phyloP scores from a whole-genome alignment of 2,113 vertebrate genomes.

The Ceyx cyanopectus region DNA sequence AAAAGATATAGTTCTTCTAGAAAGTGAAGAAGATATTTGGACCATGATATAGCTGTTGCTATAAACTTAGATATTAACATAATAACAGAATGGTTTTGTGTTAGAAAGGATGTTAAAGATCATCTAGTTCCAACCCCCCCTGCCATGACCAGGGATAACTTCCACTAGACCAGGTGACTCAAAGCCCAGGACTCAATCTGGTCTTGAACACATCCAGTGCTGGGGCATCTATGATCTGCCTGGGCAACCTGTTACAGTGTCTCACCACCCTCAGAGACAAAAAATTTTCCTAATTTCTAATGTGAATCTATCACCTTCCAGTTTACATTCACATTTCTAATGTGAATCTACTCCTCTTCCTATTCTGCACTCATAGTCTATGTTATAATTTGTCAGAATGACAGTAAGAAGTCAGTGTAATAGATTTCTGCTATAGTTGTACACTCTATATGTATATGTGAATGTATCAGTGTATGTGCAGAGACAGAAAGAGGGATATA shows the following conservation, averaged over 20 bases:
- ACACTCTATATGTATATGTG: neutral
- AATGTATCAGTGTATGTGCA: neutral
- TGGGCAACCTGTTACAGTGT: neutral
- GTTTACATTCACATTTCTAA: too few relatives aligned
- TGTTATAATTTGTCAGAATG: neutral
- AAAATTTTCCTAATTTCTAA: neutral
- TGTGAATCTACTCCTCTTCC: too few relatives aligned
- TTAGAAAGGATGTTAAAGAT: too few relatives aligned
- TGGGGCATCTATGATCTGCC: neutral
- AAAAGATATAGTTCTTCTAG: neutral
- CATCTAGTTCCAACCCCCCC: too few relatives aligned
- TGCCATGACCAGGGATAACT: too few relatives aligned
- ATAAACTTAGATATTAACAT: neutral
- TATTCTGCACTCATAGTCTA: neutral
- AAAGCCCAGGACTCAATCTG: neutral
- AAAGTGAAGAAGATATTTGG: neutral
- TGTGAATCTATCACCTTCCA: too few relatives aligned
- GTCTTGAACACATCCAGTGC: neutral
- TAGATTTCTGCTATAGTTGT: neutral
- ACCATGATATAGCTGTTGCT: conserved; percentile 9
- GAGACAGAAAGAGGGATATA: neutral
- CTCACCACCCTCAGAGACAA: neutral
- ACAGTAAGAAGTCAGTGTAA: neutral
- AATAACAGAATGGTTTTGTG: too few relatives aligned
- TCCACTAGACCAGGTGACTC: too few relatives aligned